Conservation (phyloP, 2,888 invertebrate species). For the Ditylenchus weischeri region DNA sequence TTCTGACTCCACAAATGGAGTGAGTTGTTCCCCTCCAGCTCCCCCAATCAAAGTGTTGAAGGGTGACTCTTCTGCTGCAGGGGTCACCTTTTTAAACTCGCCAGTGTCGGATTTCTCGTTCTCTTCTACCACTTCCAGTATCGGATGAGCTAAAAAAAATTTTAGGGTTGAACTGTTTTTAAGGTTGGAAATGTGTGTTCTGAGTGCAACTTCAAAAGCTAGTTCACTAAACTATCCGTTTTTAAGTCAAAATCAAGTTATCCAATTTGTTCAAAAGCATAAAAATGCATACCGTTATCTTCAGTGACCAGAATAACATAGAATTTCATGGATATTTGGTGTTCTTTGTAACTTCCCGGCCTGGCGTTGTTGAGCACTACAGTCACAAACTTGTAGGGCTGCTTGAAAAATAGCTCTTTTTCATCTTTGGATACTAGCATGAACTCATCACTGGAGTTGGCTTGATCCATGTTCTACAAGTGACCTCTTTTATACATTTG, state of each 20-base stretch:
- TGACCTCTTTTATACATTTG: not conserved
- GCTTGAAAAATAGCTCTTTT: constrained; percentile 8
- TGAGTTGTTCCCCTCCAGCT: constrained; percentile 1
- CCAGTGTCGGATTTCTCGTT: not conserved
- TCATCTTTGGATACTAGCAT: constrained; percentile 39
- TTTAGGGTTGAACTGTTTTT: too few species aligned
- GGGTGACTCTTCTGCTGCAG: not conserved
- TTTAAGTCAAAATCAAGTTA: too few species aligned
- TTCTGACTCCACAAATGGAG: not conserved
- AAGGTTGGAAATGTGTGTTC: too few species aligned
- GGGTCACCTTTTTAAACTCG: not conserved
- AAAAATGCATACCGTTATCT: constrained; percentile 11
- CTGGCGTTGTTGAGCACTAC: constrained; percentile 13
- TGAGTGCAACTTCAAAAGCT: too few species aligned
- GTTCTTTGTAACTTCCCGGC: not conserved
- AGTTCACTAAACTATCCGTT: too few species aligned
- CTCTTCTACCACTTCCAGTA: too few species aligned
- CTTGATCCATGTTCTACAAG: constrained; percentile 14
- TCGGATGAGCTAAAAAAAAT: too few species aligned
- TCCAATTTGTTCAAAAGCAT: too few species aligned
- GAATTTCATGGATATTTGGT: constrained; percentile 36
- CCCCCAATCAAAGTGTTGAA: not conserved
- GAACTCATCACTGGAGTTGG: constrained; percentile 32
- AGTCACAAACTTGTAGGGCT: constrained; percentile 17
- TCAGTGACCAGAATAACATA: constrained; percentile 38